Base-by-base conservation (phyloP, 1,140 invertebrate species). In the Anagrus nilaparvatae region DNA sequence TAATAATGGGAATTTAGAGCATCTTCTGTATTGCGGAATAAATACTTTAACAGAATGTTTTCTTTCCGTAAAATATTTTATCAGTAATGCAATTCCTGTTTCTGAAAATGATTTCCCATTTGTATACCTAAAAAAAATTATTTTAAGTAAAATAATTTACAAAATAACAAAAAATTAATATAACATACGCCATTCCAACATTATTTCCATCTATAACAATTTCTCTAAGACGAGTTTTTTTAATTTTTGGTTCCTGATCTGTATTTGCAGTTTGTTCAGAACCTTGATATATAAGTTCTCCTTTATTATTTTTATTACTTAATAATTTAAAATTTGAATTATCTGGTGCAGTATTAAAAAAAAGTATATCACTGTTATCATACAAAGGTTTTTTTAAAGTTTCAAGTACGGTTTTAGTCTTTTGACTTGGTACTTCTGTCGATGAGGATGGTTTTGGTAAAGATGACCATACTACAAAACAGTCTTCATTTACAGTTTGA, bases 151-250 rank as follows among this genome's bases (percentile, higher is more conserved):
- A n/a, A n/a, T n/a, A 44, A 41, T 37, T 24, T 39, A n/a, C 21
- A 12, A 17, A 35, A 12, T 23, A 23, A 34, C 18, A 13, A 14
- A 4, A 36, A 18, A n/a, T n/a, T n/a, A n/a, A n/a, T n/a, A n/a
- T 12, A 36, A 18, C 52, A 52, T 74, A 94, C 89, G 75, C 77
- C 77, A 87, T 86, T 2, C 90, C 92, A 23, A 95, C 83, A 70
- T 96, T 96, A 55, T 82, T 86, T 3, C 90, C 92, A 70, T 96
- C 92, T 44, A 96, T 84, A 27, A 95, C 76, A 50, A 96, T 79
- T 49, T 84, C 78, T 43, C 89, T 63, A 36, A 81, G 58, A 44
- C 51, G 51, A 16, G 37, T 42, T 20, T 47, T 47, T 34, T n/a
- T n/a, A n/a, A n/a, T n/a, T n/a, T 23, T 43, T 16, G 12, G 18